These are phyloP conservation scores for Pocillopora meandrina DNA, from an alignment of 92 coral and sea anemone genomes.

Conservation along the genomic window DNA sequence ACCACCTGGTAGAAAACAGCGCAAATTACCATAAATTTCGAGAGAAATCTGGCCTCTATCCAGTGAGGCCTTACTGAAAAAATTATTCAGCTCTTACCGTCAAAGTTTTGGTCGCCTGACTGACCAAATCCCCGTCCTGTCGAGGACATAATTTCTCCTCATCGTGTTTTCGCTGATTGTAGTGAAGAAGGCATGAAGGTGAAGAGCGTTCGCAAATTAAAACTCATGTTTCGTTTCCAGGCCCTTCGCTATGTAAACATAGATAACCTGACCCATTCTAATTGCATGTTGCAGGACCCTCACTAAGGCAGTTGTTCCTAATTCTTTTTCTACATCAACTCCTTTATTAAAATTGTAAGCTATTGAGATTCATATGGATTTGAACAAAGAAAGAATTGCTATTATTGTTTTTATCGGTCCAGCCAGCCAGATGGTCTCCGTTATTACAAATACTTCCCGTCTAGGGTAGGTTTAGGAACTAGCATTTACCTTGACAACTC, in stretches of 20 bases:
- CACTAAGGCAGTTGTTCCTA: too few species aligned
- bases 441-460: not conserved
- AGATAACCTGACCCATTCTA: not conserved
- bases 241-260: not conserved
- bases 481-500: conserved; percentile 41
- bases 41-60: not conserved
- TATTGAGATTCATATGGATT: too few species aligned
- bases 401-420: too few species aligned
- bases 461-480: conserved; percentile 19
- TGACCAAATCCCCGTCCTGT: conserved; percentile 54
- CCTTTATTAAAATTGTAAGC: too few species aligned
- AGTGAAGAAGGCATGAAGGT: conserved; percentile 29
- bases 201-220: not conserved
- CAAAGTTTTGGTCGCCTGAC: conserved; percentile 48
- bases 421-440: too few species aligned
- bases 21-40: not conserved
- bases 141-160: conserved; percentile 62
- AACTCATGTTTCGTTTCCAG: conserved; percentile 30
- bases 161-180: conserved; percentile 24
- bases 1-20: conserved; percentile 54
- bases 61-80: not conserved
- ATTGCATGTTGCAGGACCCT: not conserved
- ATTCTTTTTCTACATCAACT: not conserved
- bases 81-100: conserved; percentile 27
- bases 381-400: too few species aligned